Evolutionary conservation across 2,888 invertebrate species (phyloP), one percentile per base, ranked within the genome.

Genomic region (Hypsopygia costalis): DNA sequence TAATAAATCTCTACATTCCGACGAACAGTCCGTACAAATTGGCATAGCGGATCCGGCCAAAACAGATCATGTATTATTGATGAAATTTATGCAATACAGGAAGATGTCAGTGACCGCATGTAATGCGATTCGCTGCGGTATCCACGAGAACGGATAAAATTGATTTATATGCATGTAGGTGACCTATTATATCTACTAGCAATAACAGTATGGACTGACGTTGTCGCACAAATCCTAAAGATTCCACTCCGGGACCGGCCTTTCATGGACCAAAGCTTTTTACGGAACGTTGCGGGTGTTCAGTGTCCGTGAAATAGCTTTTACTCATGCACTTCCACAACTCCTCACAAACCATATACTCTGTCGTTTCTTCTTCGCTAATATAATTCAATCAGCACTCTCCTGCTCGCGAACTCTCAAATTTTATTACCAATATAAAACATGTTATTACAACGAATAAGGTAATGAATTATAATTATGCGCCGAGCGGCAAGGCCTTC

Each of bases 391-490:
- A 58, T 51, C 40, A 42, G 37, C 35, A 43, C 38, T 36, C 40
- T 36, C 41, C 34, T 29, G 8, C 27, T 36, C 35, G 11, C 28
- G 35, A 33, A 27, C 9, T 22, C 12, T 25, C 11, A 20, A n/a
- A 25, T 25, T 25, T 25, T 25, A 25, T 7, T 20, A 20, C 3
- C 1, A 20, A 69, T 58, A 60, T 63, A 65, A 65, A 76, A 57
- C 55, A 42, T 43, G 48, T 56, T 65, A 63, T 63, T 60, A 62
- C 57, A 67, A 58, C 58, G 66, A 68, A 72, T 68, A 71, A 66
- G 56, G 72, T 66, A 76, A 83, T 82, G 70, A 83, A 83, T 85
- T 79, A 80, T 75, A 81, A 82, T 83, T 82, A 81, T 66, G 66
- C 65, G 56, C 55, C 47, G 55, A 59, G 66, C 63, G 60, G 64